Percentiles rank a stretch among this genome's conserved stretches.
Evolutionary conservation across 1,140 invertebrate species (phyloP).

Genomic region (Aphaenogaster ashmeadi): DNA sequence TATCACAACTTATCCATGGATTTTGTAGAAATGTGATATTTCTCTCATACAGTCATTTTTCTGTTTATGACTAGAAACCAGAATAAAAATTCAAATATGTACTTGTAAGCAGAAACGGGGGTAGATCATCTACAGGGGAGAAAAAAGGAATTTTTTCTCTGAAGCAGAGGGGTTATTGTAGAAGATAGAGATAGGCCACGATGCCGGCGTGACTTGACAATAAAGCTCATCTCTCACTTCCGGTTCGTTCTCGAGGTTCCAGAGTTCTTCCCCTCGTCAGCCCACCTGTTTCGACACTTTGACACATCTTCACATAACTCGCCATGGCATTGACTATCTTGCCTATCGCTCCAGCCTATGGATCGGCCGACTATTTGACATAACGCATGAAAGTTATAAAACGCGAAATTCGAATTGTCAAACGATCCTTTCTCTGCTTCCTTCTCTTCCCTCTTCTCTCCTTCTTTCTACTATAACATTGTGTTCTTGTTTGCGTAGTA

Average conservation of each 20-base stretch:
- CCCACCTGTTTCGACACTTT: conserved; percentile 56
- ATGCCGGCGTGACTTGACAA: conserved; percentile 86
- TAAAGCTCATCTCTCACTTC: conserved; percentile 85
- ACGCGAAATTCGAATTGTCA: conserved; percentile 57
- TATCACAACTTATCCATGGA: neutral
- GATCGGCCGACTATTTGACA: conserved; percentile 40
- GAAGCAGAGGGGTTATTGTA: conserved; percentile 76
- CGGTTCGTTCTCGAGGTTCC: conserved; percentile 64
- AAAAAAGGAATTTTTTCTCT: conserved; percentile 51
- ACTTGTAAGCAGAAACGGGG: neutral
- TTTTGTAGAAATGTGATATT: conserved; percentile 4
- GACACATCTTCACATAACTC: conserved; percentile 53
- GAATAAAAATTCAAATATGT: neutral
- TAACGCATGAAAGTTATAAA: conserved; percentile 48
- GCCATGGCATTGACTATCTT: conserved; percentile 59
- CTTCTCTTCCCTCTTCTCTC: neutral
- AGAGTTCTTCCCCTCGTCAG: conserved; percentile 48
- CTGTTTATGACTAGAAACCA: neutral
- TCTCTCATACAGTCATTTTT: neutral
- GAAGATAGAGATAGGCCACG: conserved; percentile 86
- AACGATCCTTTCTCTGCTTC: neutral
- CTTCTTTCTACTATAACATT: neutral
- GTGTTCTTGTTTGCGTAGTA: conserved; percentile 23
- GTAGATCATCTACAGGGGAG: conserved; percentile 37
- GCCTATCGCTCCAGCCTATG: conserved; percentile 53